Base-by-base conservation (phyloP, 2,113 vertebrate species). In the Indicator indicator region DNA sequence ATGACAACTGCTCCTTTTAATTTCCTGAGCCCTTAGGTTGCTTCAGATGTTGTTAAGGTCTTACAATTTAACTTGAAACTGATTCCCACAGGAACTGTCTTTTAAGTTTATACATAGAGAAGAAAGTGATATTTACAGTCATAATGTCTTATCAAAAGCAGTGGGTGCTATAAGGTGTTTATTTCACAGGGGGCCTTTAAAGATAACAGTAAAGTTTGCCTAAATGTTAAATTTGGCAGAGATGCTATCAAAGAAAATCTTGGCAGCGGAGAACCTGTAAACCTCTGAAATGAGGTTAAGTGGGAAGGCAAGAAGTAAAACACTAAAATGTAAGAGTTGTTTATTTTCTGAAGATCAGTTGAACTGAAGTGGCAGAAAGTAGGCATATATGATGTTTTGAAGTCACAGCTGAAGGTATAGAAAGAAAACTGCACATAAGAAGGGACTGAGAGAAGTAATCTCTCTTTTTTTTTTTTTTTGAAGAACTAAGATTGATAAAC, bases 381-480 rank as follows among this genome's bases (percentile, higher is more conserved):
- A 16, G 59, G 11, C 46, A 28, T 64, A 17, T 2, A 2, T 40
- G 30, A 13, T 71, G 48, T 18, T 84, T 87, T 62, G 56, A 82
- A 80, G 69, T 71, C 33, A 40, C 21, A 70, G 52, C 60, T 74
- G 15, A 88, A 67, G 18, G 12, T 68, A 4, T 28, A 63, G 70
- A 79, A 88, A 55, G 40, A 84, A 83, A 76, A 88, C 52, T 23
- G 8, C 7, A 3, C 24, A 11, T 16, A 42, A 46, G 23, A 89
- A 78, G 62, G 74, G 44, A 44, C 4, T 56, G 36, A 65, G 48
- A 79, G 16, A 58, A 30, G 32, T 40, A 28, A 27, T 69, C 1
- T 12, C 1, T 56, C 21, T 54, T 63, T 9, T 1, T 0, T 0
- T 12, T 1, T 56, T 28, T 54, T 63, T 9, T 1, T 0, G 0